Conservation (phyloP, 2,888 invertebrate genomes). For the Masnerella sp. region DNA sequence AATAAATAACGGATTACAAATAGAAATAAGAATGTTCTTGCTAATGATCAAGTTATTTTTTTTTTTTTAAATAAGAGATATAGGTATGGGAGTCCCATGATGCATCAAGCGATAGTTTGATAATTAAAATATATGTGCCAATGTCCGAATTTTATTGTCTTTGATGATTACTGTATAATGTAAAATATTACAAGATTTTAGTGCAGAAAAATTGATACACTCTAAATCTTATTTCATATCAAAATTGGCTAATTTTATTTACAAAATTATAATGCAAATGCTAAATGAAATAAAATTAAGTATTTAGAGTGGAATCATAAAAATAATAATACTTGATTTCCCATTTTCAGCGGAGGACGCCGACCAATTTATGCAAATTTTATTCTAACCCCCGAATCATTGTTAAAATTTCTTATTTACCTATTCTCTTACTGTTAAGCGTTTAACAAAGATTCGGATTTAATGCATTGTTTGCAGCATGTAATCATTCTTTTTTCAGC, state of each 20-base stretch:
- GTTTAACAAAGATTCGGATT: conserved; percentile 64
- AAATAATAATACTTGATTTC: conserved; percentile 63
- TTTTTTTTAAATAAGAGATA: background rate
- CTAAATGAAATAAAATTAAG: background rate
- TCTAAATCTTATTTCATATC: conserved; percentile 10
- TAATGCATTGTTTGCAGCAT: conserved; percentile 70
- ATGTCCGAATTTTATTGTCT: conserved; percentile 36
- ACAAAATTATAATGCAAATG: background rate
- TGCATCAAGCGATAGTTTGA: conserved; percentile 21
- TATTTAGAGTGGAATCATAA: conserved; percentile 23
- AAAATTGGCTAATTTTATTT: background rate
- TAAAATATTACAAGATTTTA: conserved; percentile 5
- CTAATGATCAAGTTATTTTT: too few species aligned
- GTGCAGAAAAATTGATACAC: conserved; percentile 11
- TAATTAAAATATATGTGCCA: conserved; percentile 48
- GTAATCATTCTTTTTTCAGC: conserved; percentile 65
- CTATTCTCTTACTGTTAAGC: background rate
- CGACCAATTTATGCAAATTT: conserved; percentile 64
- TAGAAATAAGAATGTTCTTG: too few species aligned
- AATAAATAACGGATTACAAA: too few species aligned
- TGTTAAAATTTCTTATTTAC: background rate
- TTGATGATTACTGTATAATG: conserved; percentile 20
- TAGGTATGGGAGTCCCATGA: conserved; percentile 16
- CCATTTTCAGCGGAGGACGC: conserved; percentile 73
- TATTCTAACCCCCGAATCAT: conserved; percentile 17